Conservation (phyloP, 92 coral and sea anemone genomes). For the Epizoanthus scotinus region DNA sequence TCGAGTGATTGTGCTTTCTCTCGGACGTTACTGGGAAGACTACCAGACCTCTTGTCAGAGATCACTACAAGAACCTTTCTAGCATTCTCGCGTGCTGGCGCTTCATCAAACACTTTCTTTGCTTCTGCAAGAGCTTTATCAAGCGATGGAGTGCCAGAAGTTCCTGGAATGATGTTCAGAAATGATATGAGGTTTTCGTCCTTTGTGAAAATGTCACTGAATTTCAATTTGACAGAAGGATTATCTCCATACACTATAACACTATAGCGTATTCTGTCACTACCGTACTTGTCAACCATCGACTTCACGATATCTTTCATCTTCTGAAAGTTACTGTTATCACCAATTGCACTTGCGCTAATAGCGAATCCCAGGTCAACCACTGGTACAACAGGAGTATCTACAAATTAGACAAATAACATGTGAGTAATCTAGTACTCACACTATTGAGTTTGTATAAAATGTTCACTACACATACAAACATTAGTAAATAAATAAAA, state of each 20-base stretch:
- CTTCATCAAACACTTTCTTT: conserved; percentile 5
- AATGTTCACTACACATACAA: no score
- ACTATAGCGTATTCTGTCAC: conserved; percentile 47
- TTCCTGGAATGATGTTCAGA: conserved; percentile 5
- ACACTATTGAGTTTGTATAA: no score
- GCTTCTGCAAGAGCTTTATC: conserved; percentile 46
- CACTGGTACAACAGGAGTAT: conserved; percentile 28
- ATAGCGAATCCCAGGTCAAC: conserved; percentile 57
- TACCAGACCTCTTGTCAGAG: conserved; percentile 7
- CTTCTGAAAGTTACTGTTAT: conserved; percentile 48
- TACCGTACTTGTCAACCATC: conserved; percentile 55
- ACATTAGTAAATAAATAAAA: no score
- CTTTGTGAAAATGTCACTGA: conserved; percentile 36
- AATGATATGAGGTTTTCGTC: conserved; percentile 8
- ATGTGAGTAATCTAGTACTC: no score
- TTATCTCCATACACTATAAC: conserved; percentile 47
- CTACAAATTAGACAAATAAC: no score
- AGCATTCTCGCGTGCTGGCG: not conserved
- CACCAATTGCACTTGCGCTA: conserved; percentile 49
- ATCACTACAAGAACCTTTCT: conserved; percentile 11
- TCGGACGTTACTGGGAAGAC: not conserved
- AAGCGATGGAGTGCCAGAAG: conserved; percentile 40
- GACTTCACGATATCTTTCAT: conserved; percentile 57
- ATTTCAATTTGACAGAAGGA: conserved; percentile 26
- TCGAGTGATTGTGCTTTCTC: not conserved